Conservation (phyloP, 2,797 vertebrate species). For the Erpetoichthys calabaricus region DNA sequence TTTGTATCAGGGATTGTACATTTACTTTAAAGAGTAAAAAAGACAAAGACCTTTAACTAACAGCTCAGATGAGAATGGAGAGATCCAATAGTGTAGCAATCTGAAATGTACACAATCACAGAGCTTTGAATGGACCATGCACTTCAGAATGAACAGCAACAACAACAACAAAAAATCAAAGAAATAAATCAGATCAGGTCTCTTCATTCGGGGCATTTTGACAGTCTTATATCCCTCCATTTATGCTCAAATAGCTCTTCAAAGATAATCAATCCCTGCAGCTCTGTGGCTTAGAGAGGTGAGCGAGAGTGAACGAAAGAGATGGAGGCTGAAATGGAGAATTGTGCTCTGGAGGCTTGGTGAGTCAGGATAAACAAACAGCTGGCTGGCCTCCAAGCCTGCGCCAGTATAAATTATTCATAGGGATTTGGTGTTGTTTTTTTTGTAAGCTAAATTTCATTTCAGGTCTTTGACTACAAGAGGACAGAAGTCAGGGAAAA, state of each 20-base stretch:
- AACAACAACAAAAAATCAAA: too few species aligned
- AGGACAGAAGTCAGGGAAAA: constrained; percentile 22
- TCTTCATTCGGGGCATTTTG: neutral
- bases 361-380: neutral
- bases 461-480: constrained; percentile 1
- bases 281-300: neutral
- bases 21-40: too few species aligned
- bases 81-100: too few species aligned
- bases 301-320: constrained; percentile 1
- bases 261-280: neutral
- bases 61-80: too few species aligned
- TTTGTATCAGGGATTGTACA: too few species aligned
- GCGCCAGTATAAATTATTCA: constrained; percentile 22
- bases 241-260: neutral
- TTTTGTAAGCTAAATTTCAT: neutral
- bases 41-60: too few species aligned
- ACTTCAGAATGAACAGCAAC: too few species aligned
- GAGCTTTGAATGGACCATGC: too few species aligned
- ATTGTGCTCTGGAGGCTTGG: constrained; percentile 9
- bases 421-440: neutral
- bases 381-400: constrained; percentile 19
- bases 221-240: neutral
- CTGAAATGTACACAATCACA: too few species aligned
- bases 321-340: neutral
- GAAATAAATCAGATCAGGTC: neutral